A percentile compares a stretch with the other conserved stretches of the same genome.
Conservation (phyloP, 2,113 vertebrate genomes). For the Addax nasomaculatus region DNA sequence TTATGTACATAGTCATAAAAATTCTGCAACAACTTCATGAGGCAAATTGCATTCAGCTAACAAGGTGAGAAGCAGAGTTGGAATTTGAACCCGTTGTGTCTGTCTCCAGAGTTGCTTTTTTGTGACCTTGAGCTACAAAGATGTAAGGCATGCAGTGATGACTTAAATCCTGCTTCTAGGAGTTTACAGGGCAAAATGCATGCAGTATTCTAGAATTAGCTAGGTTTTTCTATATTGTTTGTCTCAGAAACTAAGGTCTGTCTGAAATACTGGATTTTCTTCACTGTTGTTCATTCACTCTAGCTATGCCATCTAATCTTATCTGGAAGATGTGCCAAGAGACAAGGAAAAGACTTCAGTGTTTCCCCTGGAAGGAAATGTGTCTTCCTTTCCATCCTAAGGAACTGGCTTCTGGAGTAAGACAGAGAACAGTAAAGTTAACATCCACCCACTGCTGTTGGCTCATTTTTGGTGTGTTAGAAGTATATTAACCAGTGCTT, state of each 20-base stretch:
- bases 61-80: background rate
- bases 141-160: background rate
- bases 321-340: background rate
- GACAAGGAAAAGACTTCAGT: background rate
- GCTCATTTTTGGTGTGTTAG: background rate
- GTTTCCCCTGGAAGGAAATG: background rate
- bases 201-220: background rate
- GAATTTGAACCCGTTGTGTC: background rate
- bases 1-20: background rate
- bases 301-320: background rate
- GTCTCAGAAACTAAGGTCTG: background rate
- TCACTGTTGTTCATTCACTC: background rate
- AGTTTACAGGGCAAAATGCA: background rate
- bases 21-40: background rate
- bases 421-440: constrained; percentile 4
- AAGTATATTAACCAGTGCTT: constrained; percentile 24
- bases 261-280: background rate
- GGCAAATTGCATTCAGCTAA: background rate
- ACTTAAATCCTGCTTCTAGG: background rate
- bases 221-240: background rate
- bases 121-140: background rate
- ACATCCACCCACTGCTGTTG: background rate
- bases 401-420: background rate
- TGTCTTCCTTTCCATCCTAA: background rate
- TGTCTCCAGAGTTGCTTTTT: background rate